These are phyloP conservation scores for Tringa solitaria DNA, from an alignment of 2,113 vertebrate genomes.

Conservation along the genomic window DNA sequence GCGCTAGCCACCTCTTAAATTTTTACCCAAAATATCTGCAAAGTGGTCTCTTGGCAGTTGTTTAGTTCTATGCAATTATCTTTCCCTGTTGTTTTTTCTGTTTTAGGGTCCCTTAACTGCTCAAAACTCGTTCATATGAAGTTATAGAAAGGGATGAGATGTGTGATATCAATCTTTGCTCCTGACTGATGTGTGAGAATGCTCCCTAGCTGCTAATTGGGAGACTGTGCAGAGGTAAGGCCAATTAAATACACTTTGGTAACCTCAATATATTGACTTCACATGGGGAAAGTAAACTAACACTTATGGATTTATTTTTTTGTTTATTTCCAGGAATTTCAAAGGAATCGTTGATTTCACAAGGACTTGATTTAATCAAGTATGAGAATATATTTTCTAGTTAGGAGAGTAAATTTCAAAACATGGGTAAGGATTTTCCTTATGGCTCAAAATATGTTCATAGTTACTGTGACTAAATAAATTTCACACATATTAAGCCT, in stretches of 20 bases:
- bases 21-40: neutral
- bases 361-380: neutral
- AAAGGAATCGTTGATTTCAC: neutral
- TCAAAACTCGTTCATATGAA: neutral
- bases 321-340: neutral
- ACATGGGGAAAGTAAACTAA: neutral
- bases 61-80: neutral
- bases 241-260: neutral
- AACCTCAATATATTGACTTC: neutral
- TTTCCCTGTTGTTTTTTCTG: neutral
- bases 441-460: neutral
- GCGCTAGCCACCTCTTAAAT: neutral
- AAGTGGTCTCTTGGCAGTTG: neutral
- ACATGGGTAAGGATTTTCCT: neutral
- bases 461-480: neutral
- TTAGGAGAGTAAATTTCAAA: neutral
- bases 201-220: neutral
- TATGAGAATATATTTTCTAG: neutral
- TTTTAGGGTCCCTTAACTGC: neutral
- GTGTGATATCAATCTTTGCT: neutral
- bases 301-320: fast-evolving
- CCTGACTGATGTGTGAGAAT: neutral
- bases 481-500: neutral
- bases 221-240: neutral
- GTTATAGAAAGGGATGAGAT: neutral